Evolutionary conservation across 37 sponge, comb jelly and placozoan species (phyloP).

Genomic region (Cliona cf. orientalis): DNA sequence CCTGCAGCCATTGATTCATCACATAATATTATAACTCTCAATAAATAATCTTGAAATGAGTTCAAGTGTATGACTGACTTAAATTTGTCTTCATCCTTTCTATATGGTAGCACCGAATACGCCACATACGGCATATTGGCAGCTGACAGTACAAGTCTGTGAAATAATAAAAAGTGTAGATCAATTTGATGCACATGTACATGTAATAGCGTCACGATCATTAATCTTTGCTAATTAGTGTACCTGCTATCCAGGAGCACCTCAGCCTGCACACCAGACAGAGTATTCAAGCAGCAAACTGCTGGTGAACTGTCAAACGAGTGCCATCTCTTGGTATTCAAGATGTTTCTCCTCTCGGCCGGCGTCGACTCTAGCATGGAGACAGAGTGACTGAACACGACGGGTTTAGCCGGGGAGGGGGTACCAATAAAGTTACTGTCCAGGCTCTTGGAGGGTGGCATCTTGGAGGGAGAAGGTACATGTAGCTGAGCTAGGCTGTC

Average conservation of each 20-base stretch:
- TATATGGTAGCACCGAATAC: slow-evolving; percentile 34
- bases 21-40: not conserved
- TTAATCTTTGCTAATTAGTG: no score
- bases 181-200: no score
- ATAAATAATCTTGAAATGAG: not conserved
- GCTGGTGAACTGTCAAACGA: no score
- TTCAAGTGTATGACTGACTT: slow-evolving; percentile 6
- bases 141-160: not conserved
- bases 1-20: not conserved
- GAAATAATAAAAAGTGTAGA: not conserved
- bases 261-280: not conserved
- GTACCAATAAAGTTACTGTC: not conserved
- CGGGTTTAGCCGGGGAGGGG: not conserved
- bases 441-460: not conserved
- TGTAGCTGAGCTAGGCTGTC: not conserved
- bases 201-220: no score
- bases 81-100: not conserved
- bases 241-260: slow-evolving; percentile 7
- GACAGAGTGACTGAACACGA: not conserved
- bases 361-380: not conserved
- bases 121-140: slow-evolving; percentile 1
- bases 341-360: not conserved
- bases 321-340: no score
- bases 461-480: not conserved
- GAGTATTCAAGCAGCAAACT: not conserved